Conservation (phyloP, 2,888 invertebrate species). For the Apodemia mormo region DNA sequence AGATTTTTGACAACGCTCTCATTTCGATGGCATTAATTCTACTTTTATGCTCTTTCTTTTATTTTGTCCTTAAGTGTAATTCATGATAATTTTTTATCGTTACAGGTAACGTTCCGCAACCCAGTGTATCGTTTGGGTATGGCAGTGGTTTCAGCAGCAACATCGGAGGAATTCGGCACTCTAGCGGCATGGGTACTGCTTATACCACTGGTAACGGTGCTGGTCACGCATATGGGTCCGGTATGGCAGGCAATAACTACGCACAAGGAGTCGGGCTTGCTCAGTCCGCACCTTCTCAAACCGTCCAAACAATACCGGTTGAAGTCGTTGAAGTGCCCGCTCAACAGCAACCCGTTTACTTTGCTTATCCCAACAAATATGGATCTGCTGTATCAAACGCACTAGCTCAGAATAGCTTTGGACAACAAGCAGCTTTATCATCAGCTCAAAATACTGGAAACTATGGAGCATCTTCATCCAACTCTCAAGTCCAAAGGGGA, state of each 20-base stretch:
- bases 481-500: conserved; percentile 53
- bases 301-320: conserved; percentile 27
- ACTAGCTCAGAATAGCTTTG: not conserved
- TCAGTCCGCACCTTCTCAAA: conserved; percentile 44
- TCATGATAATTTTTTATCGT: not conserved
- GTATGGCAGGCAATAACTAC: conserved; percentile 49
- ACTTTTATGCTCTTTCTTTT: too few relatives aligned
- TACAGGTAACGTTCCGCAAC: conserved; percentile 49
- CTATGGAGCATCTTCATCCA: conserved; percentile 51
- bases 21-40: too few relatives aligned
- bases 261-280: conserved; percentile 63
- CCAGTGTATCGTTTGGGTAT: conserved; percentile 64
- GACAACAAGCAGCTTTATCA: not conserved
- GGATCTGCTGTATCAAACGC: conserved; percentile 41
- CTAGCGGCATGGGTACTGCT: conserved; percentile 59
- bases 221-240: conserved; percentile 59
- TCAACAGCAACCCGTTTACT: conserved; percentile 3
- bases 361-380: conserved; percentile 16
- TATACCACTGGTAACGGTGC: conserved; percentile 62
- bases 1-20: too few relatives aligned
- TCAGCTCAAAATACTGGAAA: conserved; percentile 50
- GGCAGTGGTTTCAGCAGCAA: conserved; percentile 70
- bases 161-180: conserved; percentile 67
- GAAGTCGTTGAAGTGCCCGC: not conserved
- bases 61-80: too few relatives aligned